phyloP scores from a whole-genome alignment of 1,140 invertebrate species.

The Drosophila quadrilineata region DNA sequence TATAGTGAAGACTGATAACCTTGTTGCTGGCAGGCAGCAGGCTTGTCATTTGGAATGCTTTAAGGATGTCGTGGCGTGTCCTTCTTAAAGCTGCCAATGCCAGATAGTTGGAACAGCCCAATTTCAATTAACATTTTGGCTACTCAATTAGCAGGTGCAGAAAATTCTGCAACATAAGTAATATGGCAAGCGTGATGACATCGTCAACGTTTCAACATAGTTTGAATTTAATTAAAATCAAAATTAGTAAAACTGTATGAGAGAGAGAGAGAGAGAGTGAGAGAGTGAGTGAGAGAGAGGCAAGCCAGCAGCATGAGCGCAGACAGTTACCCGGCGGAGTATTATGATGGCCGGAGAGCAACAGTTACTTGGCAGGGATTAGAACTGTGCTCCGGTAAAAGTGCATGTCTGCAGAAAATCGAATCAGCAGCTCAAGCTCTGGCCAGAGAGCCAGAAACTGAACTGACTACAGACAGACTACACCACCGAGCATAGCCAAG shows the following conservation, averaged over 20 bases:
- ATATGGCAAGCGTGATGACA: conserved; percentile 25
- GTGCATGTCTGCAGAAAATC: conserved; percentile 79
- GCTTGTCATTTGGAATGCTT: conserved; percentile 3
- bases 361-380: conserved; percentile 73
- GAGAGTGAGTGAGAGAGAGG: background rate
- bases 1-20: too few relatives aligned
- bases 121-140: conserved; percentile 71
- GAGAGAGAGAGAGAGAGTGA: background rate
- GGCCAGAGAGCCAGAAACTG: conserved; percentile 3
- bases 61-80: conserved; percentile 1
- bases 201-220: conserved; percentile 63
- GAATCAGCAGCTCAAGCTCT: conserved; percentile 67
- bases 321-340: too few relatives aligned
- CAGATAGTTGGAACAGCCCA: conserved; percentile 15
- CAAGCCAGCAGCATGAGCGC: too few relatives aligned
- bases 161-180: conserved; percentile 56
- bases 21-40: too few relatives aligned
- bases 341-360: too few relatives aligned
- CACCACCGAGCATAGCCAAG: too few relatives aligned
- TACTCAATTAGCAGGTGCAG: conserved; percentile 63
- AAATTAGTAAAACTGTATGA: conserved; percentile 63
- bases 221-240: conserved; percentile 77
- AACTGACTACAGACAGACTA: too few relatives aligned
- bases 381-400: conserved; percentile 56
- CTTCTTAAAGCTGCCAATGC: background rate